Evolutionary conservation across 2,797 vertebrate species (phyloP).

Genomic region (Hipposideros larvatus): DNA sequence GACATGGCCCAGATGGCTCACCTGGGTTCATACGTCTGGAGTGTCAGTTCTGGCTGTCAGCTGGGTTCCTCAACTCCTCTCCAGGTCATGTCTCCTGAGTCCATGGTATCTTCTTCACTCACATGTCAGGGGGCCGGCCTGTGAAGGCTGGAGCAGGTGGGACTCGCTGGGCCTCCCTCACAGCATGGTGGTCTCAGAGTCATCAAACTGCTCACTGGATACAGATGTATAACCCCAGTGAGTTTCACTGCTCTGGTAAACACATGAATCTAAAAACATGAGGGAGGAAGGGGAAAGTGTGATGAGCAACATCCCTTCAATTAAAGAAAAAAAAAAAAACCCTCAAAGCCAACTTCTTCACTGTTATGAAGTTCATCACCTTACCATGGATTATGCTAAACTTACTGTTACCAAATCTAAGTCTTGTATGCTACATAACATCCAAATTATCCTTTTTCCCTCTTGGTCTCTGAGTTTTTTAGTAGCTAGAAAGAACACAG

Average conservation of each 20-base stretch:
- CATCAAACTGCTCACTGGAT: background rate
- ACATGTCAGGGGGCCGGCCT: background rate
- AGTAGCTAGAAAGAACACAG: background rate
- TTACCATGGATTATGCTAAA: conserved; percentile 4
- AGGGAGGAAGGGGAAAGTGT: background rate
- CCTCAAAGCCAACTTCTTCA: background rate
- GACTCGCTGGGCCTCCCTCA: background rate
- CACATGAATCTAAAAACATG: background rate
- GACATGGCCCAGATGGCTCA: background rate
- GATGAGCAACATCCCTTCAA: background rate
- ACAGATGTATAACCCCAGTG: background rate
- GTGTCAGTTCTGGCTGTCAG: background rate
- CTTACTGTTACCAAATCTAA: conserved; percentile 32
- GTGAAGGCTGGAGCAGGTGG: background rate
- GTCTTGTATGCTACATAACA: background rate
- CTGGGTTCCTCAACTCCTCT: background rate
- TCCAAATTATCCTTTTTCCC: background rate
- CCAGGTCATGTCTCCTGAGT: background rate
- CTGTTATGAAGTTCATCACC: background rate
- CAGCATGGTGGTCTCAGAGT: background rate
- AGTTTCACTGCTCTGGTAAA: background rate
- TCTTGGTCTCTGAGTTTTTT: background rate
- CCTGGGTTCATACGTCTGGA: background rate
- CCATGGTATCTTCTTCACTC: background rate
- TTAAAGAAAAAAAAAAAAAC: background rate